A percentile compares a stretch with the other conserved stretches of the same genome.
phyloP scores from a whole-genome alignment of 2,797 vertebrate genomes.

The Typhlichthys eigenmanni region DNA sequence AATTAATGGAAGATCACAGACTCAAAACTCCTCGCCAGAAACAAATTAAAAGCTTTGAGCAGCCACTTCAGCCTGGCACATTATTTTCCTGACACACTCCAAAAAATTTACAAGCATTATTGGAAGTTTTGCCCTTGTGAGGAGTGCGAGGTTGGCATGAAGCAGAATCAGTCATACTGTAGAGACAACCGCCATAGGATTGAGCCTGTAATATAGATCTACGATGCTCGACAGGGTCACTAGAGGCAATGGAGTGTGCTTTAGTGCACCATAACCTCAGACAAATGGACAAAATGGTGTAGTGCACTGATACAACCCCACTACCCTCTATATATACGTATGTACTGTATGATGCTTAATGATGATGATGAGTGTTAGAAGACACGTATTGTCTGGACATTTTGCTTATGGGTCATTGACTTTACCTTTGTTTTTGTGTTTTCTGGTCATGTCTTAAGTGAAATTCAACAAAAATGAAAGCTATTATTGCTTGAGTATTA shows the following conservation, averaged over 20 bases:
- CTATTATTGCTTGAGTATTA: conserved; percentile 16
- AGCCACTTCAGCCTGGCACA: conserved; percentile 10
- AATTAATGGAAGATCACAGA: conserved; percentile 31
- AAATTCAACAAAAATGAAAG: conserved; percentile 8
- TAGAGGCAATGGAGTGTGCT: conserved; percentile 60
- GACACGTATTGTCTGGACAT: not conserved
- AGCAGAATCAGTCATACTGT: conserved; percentile 49
- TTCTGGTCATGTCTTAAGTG: not conserved
- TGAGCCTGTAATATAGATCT: conserved; percentile 60
- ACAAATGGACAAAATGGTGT: conserved; percentile 48
- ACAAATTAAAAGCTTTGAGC: conserved; percentile 30
- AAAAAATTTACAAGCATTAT: conserved; percentile 41
- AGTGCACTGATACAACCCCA: not conserved
- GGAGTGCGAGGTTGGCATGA: conserved; percentile 2
- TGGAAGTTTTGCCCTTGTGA: conserved; percentile 54
- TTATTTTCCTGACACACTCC: conserved; percentile 7
- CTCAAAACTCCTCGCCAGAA: conserved; percentile 18
- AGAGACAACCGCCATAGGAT: conserved; percentile 50
- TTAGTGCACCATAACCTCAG: conserved; percentile 64
- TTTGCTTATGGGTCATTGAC: not conserved
- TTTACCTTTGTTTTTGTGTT: not conserved
- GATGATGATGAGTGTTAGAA: conserved; percentile 3
- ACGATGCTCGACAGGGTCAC: conserved; percentile 61
- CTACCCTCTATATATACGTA: conserved; percentile 3
- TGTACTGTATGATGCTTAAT: not conserved